Conservation (phyloP, 2,888 invertebrate genomes). For the Lamellibrachia satsuma region DNA sequence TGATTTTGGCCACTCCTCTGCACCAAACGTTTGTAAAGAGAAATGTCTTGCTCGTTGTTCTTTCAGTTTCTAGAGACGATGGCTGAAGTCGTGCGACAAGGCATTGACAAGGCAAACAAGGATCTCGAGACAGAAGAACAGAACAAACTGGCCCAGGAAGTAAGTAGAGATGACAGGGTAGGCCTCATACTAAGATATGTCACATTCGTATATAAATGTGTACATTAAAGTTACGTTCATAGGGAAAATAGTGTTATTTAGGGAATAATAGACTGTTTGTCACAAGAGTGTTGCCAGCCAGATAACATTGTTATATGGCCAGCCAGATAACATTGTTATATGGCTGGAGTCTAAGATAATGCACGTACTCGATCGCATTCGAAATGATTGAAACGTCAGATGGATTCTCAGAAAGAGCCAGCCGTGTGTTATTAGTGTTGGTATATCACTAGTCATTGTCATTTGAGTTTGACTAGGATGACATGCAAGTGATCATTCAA, state of each 20-base stretch:
- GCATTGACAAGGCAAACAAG: conserved; percentile 90
- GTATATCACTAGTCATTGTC: too few relatives aligned
- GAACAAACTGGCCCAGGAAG: conserved; percentile 88
- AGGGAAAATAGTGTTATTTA: too few relatives aligned
- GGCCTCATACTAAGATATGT: background rate
- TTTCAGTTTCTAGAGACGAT: conserved; percentile 86
- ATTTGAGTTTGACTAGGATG: background rate
- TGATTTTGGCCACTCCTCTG: background rate
- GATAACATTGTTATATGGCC: too few relatives aligned
- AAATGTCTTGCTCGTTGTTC: background rate
- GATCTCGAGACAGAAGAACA: conserved; percentile 91
- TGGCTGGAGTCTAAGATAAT: background rate
- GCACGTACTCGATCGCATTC: too few relatives aligned
- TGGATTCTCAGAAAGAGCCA: too few relatives aligned
- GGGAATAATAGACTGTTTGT: too few relatives aligned
- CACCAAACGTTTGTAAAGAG: background rate
- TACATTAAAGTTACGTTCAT: too few relatives aligned
- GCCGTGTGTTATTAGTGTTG: too few relatives aligned
- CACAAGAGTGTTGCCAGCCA: too few relatives aligned
- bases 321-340: background rate
- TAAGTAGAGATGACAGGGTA: conserved; percentile 37
- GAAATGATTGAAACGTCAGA: too few relatives aligned
- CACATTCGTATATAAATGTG: too few relatives aligned
- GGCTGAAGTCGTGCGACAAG: conserved; percentile 90
- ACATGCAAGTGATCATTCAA: background rate